These are phyloP conservation scores for Hirtodrosophila histrioides DNA, from an alignment of 2,888 invertebrate genomes.

Conservation along the genomic window DNA sequence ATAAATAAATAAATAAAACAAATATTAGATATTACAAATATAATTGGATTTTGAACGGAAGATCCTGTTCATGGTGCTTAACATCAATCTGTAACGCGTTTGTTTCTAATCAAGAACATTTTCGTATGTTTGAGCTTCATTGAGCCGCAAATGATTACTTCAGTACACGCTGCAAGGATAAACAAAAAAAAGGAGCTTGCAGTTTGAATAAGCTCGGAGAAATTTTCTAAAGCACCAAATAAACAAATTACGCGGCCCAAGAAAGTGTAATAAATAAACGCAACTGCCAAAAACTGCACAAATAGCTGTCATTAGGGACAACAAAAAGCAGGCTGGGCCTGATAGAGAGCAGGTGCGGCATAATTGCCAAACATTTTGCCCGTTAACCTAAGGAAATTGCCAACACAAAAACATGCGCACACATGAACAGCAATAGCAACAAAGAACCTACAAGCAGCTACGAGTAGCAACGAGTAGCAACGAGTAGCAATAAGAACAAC, in stretches of 20 bases:
- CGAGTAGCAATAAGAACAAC: conserved; percentile 47
- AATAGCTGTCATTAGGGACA: conserved; percentile 70
- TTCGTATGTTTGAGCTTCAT: too few relatives aligned
- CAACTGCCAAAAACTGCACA: conserved; percentile 72
- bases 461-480: conserved; percentile 7
- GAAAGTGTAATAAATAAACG: conserved; percentile 68
- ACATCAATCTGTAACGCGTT: too few relatives aligned
- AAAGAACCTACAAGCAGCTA: neutral
- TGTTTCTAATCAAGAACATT: too few relatives aligned
- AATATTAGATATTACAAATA: too few relatives aligned
- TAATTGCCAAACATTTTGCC: conserved; percentile 72
- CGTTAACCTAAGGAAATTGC: conserved; percentile 44
- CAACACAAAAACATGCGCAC: conserved; percentile 40
- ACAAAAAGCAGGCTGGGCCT: conserved; percentile 34
- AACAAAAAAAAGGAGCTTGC: neutral
- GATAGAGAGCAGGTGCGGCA: conserved; percentile 65
- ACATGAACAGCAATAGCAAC: conserved; percentile 10
- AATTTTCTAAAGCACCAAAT: conserved; percentile 54
- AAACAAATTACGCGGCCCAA: conserved; percentile 58
- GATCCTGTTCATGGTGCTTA: too few relatives aligned
- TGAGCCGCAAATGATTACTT: neutral
- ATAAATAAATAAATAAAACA: too few relatives aligned
- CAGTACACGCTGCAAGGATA: neutral
- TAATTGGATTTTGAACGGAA: too few relatives aligned
- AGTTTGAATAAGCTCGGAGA: neutral